A percentile compares a stretch with the other conserved stretches of the same genome.
Conservation (phyloP, 2,113 vertebrate genomes). For the Plotosus lineatus region DNA sequence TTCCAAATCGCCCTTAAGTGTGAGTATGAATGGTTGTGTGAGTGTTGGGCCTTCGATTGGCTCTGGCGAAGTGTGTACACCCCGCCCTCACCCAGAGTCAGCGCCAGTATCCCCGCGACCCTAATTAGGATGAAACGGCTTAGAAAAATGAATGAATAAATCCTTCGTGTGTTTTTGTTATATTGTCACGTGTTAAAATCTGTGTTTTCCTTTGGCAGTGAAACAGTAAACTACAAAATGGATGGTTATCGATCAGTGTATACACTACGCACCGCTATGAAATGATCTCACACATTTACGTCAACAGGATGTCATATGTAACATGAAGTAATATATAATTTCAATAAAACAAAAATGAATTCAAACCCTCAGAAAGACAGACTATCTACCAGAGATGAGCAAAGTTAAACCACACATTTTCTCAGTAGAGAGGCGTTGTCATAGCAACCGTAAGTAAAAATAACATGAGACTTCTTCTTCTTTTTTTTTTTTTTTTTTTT, state of each 20-base stretch:
- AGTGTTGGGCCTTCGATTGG: too few species aligned
- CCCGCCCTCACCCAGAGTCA: too few species aligned
- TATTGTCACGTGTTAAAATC: neutral
- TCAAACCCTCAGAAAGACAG: conserved; percentile 44
- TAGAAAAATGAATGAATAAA: too few species aligned
- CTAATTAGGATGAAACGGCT: too few species aligned
- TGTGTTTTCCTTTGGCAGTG: neutral
- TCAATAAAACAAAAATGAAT: conserved; percentile 35
- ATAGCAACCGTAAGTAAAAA: conserved; percentile 80
- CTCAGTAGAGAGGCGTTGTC: conserved; percentile 66
- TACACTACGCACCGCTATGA: neutral
- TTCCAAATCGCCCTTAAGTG: too few species aligned
- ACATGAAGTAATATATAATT: neutral
- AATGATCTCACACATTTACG: neutral
- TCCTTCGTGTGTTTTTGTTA: neutral
- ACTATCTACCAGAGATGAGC: conserved; percentile 52
- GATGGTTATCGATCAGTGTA: neutral
- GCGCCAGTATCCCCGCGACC: too few species aligned
- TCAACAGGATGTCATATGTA: neutral
- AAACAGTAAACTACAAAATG: neutral
- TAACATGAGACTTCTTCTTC: conserved; percentile 65
- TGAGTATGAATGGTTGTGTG: too few species aligned
- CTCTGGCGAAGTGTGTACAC: too few species aligned
- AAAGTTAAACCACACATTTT: conserved; percentile 65
- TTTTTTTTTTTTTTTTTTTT: conserved; percentile 25